Base-by-base conservation (phyloP, 2,888 invertebrate genomes). In the Eristalis pertinax region DNA sequence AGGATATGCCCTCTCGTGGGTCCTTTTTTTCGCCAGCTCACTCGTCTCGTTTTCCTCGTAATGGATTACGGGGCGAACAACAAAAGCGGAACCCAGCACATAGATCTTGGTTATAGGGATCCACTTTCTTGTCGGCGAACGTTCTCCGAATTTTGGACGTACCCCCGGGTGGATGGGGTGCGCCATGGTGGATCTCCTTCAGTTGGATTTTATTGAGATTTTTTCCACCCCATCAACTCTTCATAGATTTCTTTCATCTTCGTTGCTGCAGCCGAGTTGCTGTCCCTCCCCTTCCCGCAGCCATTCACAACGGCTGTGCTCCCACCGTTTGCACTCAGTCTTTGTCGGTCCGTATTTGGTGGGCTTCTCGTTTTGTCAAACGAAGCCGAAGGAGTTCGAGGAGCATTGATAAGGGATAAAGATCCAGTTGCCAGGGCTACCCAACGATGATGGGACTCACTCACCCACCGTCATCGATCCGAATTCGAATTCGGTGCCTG, bases 191-290 rank as follows among this genome's bases (percentile, higher is more conserved):
- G 81, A 81, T 75, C 60, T 29, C 29, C 70, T 63, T 43, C 70
- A 68, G 50, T 81, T 82, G 72, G 70, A 72, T 76, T 76, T 82
- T 70, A 82, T 82, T 76, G 70, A 75, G 65, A 81, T 70, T 82
- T 76, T 75, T 82, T 82, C 82, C 76, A 24, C 65, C 64, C 82
- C 82, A 82, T 82, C 82, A 82, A 72, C 76, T 65, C 70, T 76
- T 76, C 76, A 76, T 70, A 65, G 82, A 76, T 72, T 70, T 60
- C 70, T 76, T 82, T 76, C 70, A 76, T 82, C 82, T 76, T 76
- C 76, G 72, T 82, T 82, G 70, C 69, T 70, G 70, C 76, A 70
- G 72, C 41, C 38, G 70, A 70, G 70, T 68, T 76, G 76, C 35
- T 69, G 69, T 67, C 58, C 4, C 11, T 13, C 24, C 7, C 13